A percentile compares a stretch with the other conserved stretches of the same genome.
These are phyloP conservation scores for Nothocercus julius DNA, from an alignment of 2,113 vertebrate species.

Conservation along the genomic window DNA sequence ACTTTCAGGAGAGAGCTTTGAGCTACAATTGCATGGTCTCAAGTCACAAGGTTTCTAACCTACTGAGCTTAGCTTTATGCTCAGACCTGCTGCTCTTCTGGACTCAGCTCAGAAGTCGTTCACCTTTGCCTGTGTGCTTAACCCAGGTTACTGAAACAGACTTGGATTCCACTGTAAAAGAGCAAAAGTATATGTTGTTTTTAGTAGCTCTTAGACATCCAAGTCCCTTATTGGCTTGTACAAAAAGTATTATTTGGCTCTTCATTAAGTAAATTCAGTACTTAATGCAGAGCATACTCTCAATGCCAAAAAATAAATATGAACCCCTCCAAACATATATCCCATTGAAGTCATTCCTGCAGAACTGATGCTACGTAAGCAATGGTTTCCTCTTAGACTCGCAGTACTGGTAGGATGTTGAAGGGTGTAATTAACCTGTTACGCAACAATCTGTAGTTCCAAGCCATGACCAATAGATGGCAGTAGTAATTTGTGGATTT, in stretches of 20 bases:
- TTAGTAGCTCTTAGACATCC: neutral
- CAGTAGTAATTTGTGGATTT: slow-evolving; percentile 25
- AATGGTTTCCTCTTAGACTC: neutral
- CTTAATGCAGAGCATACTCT: neutral
- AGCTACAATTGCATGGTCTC: neutral
- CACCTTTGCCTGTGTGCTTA: accelerated
- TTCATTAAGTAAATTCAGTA: neutral
- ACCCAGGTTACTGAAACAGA: neutral
- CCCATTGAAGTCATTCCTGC: neutral
- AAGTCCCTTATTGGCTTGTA: neutral
- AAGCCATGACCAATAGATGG: slow-evolving; percentile 33
- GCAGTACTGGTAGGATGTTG: neutral
- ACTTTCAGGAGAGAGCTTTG: neutral
- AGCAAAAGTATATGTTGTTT: neutral
- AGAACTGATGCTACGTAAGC: neutral
- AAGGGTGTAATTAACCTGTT: neutral
- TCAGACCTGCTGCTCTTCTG: neutral
- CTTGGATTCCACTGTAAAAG: neutral
- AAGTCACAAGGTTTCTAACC: neutral
- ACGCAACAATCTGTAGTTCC: neutral
- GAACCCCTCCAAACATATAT: neutral
- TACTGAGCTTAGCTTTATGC: neutral
- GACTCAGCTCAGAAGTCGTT: neutral
- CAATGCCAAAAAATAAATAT: neutral
- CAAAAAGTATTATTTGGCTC: neutral